phyloP scores from a whole-genome alignment of 2,888 invertebrate species.

The Chrysodeixis includens region DNA sequence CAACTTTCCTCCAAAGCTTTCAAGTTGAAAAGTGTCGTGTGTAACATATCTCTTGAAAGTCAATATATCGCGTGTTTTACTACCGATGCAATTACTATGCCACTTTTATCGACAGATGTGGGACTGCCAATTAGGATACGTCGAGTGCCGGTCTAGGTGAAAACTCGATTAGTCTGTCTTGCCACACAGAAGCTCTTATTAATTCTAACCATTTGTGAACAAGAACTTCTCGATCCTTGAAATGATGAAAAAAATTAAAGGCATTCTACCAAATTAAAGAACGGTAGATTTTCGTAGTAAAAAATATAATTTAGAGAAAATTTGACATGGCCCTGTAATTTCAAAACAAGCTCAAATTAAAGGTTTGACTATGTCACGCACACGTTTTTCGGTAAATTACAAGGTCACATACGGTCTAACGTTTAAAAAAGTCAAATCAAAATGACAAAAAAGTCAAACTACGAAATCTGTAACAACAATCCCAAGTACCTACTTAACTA shows the following conservation, averaged over 20 bases:
- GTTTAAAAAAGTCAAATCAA: background rate
- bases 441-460: background rate
- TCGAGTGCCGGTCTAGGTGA: background rate
- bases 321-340: background rate
- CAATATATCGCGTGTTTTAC: background rate
- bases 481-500: background rate
- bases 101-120: background rate
- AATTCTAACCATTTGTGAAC: too few relatives aligned
- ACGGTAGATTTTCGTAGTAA: background rate
- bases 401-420: slow-evolving; percentile 13
- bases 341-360: background rate
- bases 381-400: background rate
- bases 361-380: background rate
- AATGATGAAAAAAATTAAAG: too few relatives aligned
- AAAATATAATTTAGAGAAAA: background rate
- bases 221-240: too few relatives aligned
- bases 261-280: background rate
- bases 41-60: background rate
- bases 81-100: background rate
- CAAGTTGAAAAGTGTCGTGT: background rate
- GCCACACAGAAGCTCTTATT: slow-evolving; percentile 9
- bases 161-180: slow-evolving; percentile 6
- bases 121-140: slow-evolving; percentile 1
- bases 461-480: background rate
- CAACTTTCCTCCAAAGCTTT: background rate